Percentiles rank a stretch among this genome's conserved stretches.
phyloP scores from a whole-genome alignment of 2,113 vertebrate genomes.

The Symphodus melops region DNA sequence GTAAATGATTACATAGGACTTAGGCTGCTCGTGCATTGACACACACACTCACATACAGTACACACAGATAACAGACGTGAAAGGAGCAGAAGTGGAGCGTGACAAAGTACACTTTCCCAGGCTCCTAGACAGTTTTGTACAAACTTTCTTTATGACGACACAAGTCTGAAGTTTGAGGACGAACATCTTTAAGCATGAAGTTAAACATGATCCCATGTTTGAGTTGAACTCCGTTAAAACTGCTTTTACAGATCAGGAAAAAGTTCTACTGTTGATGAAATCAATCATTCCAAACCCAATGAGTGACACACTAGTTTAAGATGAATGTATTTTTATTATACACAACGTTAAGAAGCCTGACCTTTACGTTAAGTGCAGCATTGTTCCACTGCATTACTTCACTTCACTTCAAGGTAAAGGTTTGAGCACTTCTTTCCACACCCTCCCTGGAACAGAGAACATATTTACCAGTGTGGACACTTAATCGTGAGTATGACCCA shows the following conservation, averaged over 20 bases:
- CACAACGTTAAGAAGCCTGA: neutral
- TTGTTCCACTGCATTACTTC: slow-evolving; percentile 18
- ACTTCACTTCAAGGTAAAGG: slow-evolving; percentile 13
- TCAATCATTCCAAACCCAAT: neutral
- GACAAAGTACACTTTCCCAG: slow-evolving; percentile 5
- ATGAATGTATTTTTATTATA: neutral
- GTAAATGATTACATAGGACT: slow-evolving; percentile 12
- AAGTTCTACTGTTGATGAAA: neutral
- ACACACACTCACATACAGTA: neutral
- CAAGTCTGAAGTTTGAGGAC: neutral
- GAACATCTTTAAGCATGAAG: neutral
- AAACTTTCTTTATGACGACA: too few species aligned
- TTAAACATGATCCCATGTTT: neutral
- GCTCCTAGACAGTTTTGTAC: neutral
- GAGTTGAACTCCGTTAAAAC: too few species aligned
- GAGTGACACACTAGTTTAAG: neutral
- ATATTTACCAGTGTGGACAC: slow-evolving; percentile 51
- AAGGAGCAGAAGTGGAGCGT: neutral
- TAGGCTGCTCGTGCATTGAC: neutral
- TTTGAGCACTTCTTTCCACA: slow-evolving; percentile 49
- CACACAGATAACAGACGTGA: slow-evolving; percentile 3
- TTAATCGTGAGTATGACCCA: slow-evolving; percentile 64
- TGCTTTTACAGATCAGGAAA: too few species aligned
- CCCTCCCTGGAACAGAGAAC: slow-evolving; percentile 29
- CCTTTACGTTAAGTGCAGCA: slow-evolving; percentile 45